Evolutionary conservation across 2,888 invertebrate genomes (phyloP), one percentile per base, ranked within the genome.

Genomic region (Cantharis lateralis): DNA sequence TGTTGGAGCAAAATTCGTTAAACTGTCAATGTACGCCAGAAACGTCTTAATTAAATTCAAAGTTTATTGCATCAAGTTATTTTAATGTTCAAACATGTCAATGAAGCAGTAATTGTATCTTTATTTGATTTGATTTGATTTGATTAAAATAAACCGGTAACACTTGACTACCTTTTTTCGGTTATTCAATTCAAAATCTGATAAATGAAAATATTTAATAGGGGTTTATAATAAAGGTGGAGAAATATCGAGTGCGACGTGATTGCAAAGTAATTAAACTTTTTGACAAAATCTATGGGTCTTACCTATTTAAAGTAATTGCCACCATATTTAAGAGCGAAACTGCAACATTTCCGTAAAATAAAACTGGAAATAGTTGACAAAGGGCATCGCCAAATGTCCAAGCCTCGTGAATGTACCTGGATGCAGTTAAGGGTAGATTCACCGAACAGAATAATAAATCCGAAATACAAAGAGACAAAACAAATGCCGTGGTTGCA

Each of bases 281-380:
- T 13, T 66, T 66, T n/a, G 7, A n/a, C 5, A n/a, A 48, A 20
- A 13, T 18, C 4, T 13, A 9, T 64, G 3, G 5, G 13, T 20
- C 89, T 89, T 85, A 95, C 95, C 96, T 93, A 89, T 96, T 96
- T 77, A 96, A 89, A 28, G 96, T 96, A 81, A 96, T 96, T 81
- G 95, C 95, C 71, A 96, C 96, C 95, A 96, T 96, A 84, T 95
- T 96, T 79, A 96, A 90, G 61, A 96, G 89, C 0, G 96, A 96
- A 3, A 95, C 95, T 0, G 96, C 96, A 71, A 96, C 96, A 86
- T 96, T 96, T 77, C 96, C 96, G 85, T 96, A 96, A 89, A 96
- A 96, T 82, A 96, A 92, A 82, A 96, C 93, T 0, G 96, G 96
- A 89, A 96, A 96, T 87, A 96, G 90, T 88, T 93, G 93, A 86